Base-by-base conservation (phyloP, 2,113 vertebrate species). In the Perccottus glenii region DNA sequence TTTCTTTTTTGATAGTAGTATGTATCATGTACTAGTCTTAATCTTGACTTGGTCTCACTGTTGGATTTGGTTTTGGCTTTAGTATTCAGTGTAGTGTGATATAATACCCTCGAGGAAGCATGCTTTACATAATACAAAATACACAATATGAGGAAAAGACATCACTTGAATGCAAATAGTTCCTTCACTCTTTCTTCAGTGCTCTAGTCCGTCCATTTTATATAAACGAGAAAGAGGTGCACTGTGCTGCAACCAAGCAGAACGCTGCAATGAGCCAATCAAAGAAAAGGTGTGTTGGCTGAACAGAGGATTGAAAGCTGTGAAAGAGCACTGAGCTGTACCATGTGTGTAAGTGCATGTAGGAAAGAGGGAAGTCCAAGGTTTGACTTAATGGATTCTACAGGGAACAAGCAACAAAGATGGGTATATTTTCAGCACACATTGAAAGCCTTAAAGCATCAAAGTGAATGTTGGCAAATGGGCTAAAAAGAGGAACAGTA, bases 241-340 rank as follows among this genome's bases (percentile, higher is more conserved):
- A 55, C 50, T 60, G 71, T 42, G 48, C 40, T 0, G 60, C 79
- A 78, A 73, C 77, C 60, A 38, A n/a, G 50, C 73, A 67, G 70
- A 74, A 40, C 55, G 52, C 77, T 11, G 50, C 64, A 68, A 62
- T 50, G 62, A 67, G 38, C 70, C 80, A 81, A 81, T 80, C 58
- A 79, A 67, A 83, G 57, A 62, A 43, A 27, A 36, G 43, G 27
- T 8, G 11, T 42, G 43, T 40, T 49, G 51, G 76, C 53, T 70
- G 62, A 75, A 61, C 70, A 46, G 33, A 75, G 70, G 38, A 38
- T 11, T 60, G 62, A 43, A 67, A 49, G 71, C 49, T 60, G 27
- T 36, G 55, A 65, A 50, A 53, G 45, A 72, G 27, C 61, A 64
- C 59, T 58, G 59, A 46, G 45, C 27, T 45, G 50, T 5, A 49